Percentiles rank a stretch among this genome's conserved stretches.
Evolutionary conservation across 2,113 vertebrate species (phyloP).

Genomic region (Pelecanus crispus): DNA sequence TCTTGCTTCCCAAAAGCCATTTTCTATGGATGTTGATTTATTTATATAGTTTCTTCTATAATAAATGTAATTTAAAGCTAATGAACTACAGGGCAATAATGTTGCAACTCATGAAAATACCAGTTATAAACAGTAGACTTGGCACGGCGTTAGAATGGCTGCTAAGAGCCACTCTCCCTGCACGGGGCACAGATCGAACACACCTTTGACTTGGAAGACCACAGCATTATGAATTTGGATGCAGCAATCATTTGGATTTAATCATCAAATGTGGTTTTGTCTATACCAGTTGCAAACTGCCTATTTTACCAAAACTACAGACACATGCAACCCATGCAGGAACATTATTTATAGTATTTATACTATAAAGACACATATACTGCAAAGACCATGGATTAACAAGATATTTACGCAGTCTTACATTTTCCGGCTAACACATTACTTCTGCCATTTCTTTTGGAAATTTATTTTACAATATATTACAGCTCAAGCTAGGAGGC

Average conservation of each 20-base stretch:
- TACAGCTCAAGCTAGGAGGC: background rate
- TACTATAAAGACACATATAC: background rate
- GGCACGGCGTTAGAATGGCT: background rate
- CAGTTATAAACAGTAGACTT: background rate
- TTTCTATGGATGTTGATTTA: background rate
- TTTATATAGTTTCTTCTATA: background rate
- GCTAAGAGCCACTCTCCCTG: background rate
- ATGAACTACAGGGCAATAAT: background rate
- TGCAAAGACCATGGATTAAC: background rate
- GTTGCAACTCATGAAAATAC: background rate
- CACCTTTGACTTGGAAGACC: background rate
- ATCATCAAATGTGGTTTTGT: background rate
- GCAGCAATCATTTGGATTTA: background rate
- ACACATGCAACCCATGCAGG: background rate
- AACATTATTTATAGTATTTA: background rate
- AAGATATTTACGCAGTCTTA: background rate
- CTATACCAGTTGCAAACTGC: background rate
- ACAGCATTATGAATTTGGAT: background rate
- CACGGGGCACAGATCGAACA: background rate
- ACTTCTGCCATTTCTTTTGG: background rate
- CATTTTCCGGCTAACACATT: background rate
- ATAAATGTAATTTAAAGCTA: background rate
- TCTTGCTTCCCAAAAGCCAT: background rate
- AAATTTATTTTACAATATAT: background rate
- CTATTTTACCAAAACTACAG: background rate